A percentile compares a stretch with the other conserved stretches of the same genome.
Evolutionary conservation across 2,888 invertebrate species (phyloP).

Genomic region (Atrina japonica): DNA sequence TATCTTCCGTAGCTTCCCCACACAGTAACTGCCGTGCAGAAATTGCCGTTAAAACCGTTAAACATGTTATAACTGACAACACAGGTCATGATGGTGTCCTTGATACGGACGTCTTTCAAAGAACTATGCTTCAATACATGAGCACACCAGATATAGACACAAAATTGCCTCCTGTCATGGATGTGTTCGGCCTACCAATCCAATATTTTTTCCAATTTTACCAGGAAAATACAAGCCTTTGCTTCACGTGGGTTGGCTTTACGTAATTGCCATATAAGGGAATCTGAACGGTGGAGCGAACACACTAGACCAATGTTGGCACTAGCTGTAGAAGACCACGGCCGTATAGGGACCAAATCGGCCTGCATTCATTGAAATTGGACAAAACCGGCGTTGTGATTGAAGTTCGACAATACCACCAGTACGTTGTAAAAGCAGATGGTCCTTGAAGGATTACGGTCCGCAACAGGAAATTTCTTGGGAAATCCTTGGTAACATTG

Average conservation of each 20-base stretch:
- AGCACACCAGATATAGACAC: slow-evolving; percentile 40
- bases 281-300: slow-evolving; percentile 47
- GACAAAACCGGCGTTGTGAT: slow-evolving; percentile 60
- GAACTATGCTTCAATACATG: slow-evolving; percentile 54
- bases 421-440: slow-evolving; percentile 34
- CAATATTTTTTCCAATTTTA: slow-evolving; percentile 52
- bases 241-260: slow-evolving; percentile 54
- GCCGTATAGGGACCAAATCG: slow-evolving; percentile 56
- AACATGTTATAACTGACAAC: slow-evolving; percentile 60
- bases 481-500: too few species aligned
- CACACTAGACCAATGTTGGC: slow-evolving; percentile 53
- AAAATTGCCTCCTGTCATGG: slow-evolving; percentile 57
- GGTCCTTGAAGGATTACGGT: slow-evolving; percentile 36
- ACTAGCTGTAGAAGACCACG: slow-evolving; percentile 52
- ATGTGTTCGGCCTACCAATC: slow-evolving; percentile 52
- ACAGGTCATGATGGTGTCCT: slow-evolving; percentile 53
- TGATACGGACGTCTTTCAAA: slow-evolving; percentile 55
- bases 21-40: slow-evolving; percentile 63
- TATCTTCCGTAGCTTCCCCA: slow-evolving; percentile 62
- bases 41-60: slow-evolving; percentile 62
- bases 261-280: slow-evolving; percentile 53
- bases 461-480: slow-evolving; percentile 42
- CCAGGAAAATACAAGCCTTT: slow-evolving; percentile 48
- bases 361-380: slow-evolving; percentile 58
- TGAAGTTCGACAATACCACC: slow-evolving; percentile 51